These are phyloP conservation scores for Phaethornis superciliosus DNA, from an alignment of 2,113 vertebrate genomes.

Conservation along the genomic window DNA sequence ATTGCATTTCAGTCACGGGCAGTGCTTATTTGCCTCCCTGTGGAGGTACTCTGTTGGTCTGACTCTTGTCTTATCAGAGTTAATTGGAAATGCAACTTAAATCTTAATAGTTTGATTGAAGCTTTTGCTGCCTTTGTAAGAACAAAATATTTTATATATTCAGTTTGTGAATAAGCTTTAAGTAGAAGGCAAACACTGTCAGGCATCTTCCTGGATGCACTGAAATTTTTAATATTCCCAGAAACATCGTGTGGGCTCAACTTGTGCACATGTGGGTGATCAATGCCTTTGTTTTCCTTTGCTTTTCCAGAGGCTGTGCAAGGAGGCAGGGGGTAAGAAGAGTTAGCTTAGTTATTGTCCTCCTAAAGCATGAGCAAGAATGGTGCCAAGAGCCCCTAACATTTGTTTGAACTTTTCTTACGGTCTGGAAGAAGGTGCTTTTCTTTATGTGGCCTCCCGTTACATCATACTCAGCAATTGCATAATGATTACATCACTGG, in stretches of 20 bases:
- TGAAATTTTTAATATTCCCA: background rate
- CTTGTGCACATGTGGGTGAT: fast-evolving
- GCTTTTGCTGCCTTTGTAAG: background rate
- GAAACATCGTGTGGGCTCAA: fast-evolving
- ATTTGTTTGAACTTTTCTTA: background rate
- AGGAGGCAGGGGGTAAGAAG: background rate
- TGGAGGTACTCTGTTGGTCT: background rate
- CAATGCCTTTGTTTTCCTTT: background rate
- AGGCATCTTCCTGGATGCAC: background rate
- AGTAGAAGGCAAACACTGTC: background rate
- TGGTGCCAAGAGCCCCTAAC: background rate
- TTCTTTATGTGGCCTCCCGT: background rate
- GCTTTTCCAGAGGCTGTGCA: background rate
- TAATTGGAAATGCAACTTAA: conserved; percentile 20
- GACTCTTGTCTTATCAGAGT: background rate
- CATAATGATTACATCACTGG: background rate
- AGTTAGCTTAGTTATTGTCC: background rate
- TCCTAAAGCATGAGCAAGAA: background rate
- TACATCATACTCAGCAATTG: background rate
- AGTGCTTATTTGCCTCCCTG: background rate
- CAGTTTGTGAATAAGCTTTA: background rate
- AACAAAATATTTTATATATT: background rate
- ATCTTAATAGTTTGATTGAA: conserved; percentile 16
- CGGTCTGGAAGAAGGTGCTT: background rate
- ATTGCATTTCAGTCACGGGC: background rate